Percentiles rank a stretch among this genome's conserved stretches.
Evolutionary conservation across 2,113 vertebrate species (phyloP).

Genomic region (Charadrius vociferus): DNA sequence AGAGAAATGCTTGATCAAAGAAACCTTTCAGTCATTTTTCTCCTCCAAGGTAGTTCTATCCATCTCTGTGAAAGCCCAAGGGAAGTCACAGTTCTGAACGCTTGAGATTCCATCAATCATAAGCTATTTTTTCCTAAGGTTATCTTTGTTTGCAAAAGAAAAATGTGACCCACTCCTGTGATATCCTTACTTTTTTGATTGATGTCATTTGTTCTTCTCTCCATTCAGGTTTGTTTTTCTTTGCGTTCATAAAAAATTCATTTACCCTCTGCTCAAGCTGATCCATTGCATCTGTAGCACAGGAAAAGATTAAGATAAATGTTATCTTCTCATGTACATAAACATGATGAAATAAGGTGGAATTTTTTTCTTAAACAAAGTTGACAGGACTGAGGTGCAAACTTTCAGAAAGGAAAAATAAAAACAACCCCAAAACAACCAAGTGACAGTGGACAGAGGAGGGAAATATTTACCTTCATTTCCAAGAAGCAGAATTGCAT

Average conservation of each 20-base stretch:
- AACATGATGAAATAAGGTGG: not conserved
- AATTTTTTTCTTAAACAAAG: slow-evolving; percentile 11
- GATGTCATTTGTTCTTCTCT: slow-evolving; percentile 98
- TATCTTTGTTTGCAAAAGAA: not conserved
- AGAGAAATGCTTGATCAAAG: not conserved
- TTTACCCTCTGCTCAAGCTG: slow-evolving; percentile 97
- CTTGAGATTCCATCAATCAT: not conserved
- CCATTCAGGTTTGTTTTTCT: slow-evolving; percentile 99
- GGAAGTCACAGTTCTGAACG: not conserved
- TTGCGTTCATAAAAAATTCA: slow-evolving; percentile 97
- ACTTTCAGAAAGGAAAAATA: not conserved
- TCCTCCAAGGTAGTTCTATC: not conserved
- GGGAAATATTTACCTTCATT: slow-evolving; percentile 50
- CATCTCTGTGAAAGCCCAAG: not conserved
- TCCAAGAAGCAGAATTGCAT: slow-evolving; percentile 63
- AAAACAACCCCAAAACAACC: not conserved
- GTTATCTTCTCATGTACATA: not conserved
- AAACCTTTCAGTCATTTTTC: not conserved
- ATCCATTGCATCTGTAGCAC: slow-evolving; percentile 92
- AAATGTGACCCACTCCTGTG: not conserved
- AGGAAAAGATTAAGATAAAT: slow-evolving; percentile 46
- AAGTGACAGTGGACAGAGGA: slow-evolving; percentile 24
- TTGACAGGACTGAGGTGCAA: slow-evolving; percentile 39
- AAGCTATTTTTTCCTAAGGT: not conserved
- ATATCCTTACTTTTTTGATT: slow-evolving; percentile 93